A percentile compares a stretch with the other conserved stretches of the same genome.
These are phyloP conservation scores for Masticophis lateralis DNA, from an alignment of 2,797 vertebrate genomes.

Conservation along the genomic window DNA sequence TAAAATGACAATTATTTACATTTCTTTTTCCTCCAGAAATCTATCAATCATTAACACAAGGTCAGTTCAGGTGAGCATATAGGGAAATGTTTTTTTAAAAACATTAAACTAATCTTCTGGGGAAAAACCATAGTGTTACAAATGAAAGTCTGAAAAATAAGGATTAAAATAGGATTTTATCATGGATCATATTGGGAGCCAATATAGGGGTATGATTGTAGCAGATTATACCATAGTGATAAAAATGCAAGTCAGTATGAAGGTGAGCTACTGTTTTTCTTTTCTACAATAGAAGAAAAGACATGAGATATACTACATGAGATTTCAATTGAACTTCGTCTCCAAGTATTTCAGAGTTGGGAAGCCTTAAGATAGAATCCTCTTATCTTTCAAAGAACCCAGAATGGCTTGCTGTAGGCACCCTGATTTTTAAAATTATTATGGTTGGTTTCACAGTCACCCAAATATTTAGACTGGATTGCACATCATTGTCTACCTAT, in stretches of 20 bases:
- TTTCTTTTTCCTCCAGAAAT: background rate
- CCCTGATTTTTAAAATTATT: background rate
- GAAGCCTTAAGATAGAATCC: background rate
- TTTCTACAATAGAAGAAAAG: background rate
- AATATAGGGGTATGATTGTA: background rate
- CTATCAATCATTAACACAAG: background rate
- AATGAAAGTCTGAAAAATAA: background rate
- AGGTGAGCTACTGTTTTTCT: background rate
- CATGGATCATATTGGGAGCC: background rate
- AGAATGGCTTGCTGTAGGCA: background rate
- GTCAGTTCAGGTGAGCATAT: background rate
- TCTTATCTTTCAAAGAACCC: background rate
- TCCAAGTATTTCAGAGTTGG: background rate
- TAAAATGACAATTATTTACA: background rate
- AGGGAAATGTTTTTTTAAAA: background rate
- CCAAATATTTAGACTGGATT: background rate
- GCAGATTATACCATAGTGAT: background rate
- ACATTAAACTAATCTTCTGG: background rate
- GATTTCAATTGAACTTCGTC: background rate
- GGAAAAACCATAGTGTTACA: background rate
- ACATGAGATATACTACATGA: background rate
- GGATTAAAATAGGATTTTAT: background rate
- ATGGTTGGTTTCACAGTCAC: background rate
- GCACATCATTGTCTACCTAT: background rate
- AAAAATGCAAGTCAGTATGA: background rate